Evolutionary conservation across 2,113 vertebrate genomes (phyloP).

Genomic region (Arizona elegans): DNA sequence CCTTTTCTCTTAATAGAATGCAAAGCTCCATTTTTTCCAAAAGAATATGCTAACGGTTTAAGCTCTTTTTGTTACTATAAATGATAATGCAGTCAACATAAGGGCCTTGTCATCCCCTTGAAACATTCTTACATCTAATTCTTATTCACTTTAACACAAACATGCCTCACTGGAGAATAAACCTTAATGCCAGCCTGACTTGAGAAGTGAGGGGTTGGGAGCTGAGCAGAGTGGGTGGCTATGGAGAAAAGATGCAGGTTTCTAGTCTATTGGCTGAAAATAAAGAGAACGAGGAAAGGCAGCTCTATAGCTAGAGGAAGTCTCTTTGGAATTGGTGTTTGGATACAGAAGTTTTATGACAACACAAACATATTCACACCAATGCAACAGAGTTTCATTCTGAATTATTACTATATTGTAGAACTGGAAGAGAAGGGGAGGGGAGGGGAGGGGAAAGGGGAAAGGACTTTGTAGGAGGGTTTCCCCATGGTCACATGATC

Average conservation of each 20-base stretch:
- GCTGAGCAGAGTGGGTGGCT: constrained; percentile 2
- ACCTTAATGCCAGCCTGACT: not conserved
- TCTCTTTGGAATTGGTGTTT: not conserved
- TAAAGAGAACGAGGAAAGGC: not conserved
- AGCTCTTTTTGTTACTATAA: constrained; percentile 69
- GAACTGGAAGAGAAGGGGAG: not conserved
- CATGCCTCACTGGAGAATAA: not conserved
- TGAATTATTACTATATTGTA: not conserved
- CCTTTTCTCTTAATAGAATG: constrained; percentile 63
- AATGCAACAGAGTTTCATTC: not conserved
- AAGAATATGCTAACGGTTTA: constrained; percentile 68
- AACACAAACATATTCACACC: not conserved
- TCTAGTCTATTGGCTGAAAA: not conserved
- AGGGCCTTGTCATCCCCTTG: constrained; percentile 60
- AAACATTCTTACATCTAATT: constrained; percentile 49
- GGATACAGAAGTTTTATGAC: not conserved
- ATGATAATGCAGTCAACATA: constrained; percentile 69
- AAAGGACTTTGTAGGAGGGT: not conserved
- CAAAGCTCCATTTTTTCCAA: constrained; percentile 65
- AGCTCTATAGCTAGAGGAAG: not conserved
- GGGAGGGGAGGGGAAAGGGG: not conserved
- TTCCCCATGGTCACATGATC: not conserved
- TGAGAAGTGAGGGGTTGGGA: not conserved
- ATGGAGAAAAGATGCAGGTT: not conserved
- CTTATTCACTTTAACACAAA: constrained; percentile 44